Conservation (phyloP, 2,888 invertebrate species). For the Meteorus cinctellus region DNA sequence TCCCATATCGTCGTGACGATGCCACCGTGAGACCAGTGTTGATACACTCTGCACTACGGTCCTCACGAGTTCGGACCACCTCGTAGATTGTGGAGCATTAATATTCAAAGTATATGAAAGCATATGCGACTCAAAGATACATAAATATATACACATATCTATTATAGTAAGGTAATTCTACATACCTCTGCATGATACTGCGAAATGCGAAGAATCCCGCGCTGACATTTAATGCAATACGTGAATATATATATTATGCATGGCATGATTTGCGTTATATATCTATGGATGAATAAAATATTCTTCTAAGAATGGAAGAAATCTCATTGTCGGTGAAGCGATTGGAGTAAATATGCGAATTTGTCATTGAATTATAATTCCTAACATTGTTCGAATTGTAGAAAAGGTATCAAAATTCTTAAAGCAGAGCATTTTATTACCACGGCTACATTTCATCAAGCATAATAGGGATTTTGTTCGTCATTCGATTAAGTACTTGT, state of each 20-base stretch:
- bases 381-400: too few species aligned
- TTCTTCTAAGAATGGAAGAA: background rate
- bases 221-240: constrained; percentile 58
- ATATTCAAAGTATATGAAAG: constrained; percentile 61
- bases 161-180: constrained; percentile 16
- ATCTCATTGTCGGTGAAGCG: background rate
- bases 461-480: too few species aligned
- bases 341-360: too few species aligned
- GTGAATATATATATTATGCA: background rate
- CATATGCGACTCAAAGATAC: constrained; percentile 45
- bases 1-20: constrained; percentile 47
- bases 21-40: constrained; percentile 46
- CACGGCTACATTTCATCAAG: too few species aligned
- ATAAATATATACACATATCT: constrained; percentile 26
- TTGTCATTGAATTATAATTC: too few species aligned
- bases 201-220: constrained; percentile 50
- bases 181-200: constrained; percentile 49
- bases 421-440: too few species aligned
- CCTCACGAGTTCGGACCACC: constrained; percentile 62
- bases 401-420: too few species aligned
- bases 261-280: background rate
- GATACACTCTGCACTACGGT: constrained; percentile 36
- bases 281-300: background rate
- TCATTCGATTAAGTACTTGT: too few species aligned
- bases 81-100: constrained; percentile 60